These are phyloP conservation scores for Ranitomeya variabilis DNA, from an alignment of 2,113 vertebrate genomes.

Conservation along the genomic window DNA sequence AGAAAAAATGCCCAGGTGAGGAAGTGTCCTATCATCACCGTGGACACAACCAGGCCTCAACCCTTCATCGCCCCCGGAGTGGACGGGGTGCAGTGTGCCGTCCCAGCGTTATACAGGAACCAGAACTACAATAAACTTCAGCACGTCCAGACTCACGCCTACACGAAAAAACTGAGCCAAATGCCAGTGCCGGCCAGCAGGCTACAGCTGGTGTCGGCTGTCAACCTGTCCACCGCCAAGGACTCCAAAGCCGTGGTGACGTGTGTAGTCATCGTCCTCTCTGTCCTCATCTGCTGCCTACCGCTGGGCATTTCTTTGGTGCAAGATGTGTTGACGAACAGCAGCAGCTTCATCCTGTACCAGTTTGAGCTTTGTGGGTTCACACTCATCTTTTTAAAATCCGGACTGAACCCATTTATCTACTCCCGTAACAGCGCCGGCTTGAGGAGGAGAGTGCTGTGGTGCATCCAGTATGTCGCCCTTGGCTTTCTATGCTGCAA, in stretches of 20 bases:
- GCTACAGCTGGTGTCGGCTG: slow-evolving; percentile 80
- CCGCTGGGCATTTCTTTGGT: slow-evolving; percentile 88
- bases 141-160: slow-evolving; percentile 76
- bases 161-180: slow-evolving; percentile 70
- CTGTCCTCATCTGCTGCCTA: slow-evolving; percentile 89
- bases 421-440: slow-evolving; percentile 94
- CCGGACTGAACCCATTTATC: slow-evolving; percentile 94
- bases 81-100: slow-evolving; percentile 71
- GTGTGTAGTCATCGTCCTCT: slow-evolving; percentile 88
- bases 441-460: slow-evolving; percentile 84
- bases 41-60: slow-evolving; percentile 75
- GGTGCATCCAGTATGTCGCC: slow-evolving; percentile 81
- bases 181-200: slow-evolving; percentile 63
- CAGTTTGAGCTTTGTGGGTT: slow-evolving; percentile 94
- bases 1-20: slow-evolving; percentile 84
- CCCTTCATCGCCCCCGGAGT: slow-evolving; percentile 74
- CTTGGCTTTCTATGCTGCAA: slow-evolving; percentile 87
- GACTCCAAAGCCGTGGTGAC: slow-evolving; percentile 91
- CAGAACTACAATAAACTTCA: slow-evolving; percentile 85
- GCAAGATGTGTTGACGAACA: slow-evolving; percentile 79
- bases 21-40: slow-evolving; percentile 78
- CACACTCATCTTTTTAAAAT: slow-evolving; percentile 93
- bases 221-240: slow-evolving; percentile 86
- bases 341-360: slow-evolving; percentile 83
- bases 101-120: slow-evolving; percentile 85